Conservation (phyloP, 2,888 invertebrate species). For the Dioctria rufipes region DNA sequence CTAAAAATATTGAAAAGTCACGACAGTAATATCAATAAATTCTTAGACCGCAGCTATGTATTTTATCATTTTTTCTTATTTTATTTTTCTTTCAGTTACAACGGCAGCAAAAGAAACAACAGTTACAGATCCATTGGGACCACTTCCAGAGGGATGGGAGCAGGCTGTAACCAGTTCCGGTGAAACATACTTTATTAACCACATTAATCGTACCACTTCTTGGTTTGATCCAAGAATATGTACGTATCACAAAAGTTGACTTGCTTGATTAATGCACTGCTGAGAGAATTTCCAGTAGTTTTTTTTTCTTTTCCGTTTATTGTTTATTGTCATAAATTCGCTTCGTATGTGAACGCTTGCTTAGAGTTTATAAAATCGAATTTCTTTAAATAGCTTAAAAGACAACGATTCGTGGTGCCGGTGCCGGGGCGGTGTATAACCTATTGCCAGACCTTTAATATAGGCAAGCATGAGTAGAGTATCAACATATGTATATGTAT, state of each 20-base stretch:
- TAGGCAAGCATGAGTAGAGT: constrained; percentile 33
- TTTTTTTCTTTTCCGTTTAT: constrained; percentile 28
- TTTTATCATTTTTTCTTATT: constrained; percentile 5
- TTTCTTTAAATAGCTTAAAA: constrained; percentile 44
- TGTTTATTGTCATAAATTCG: constrained; percentile 50
- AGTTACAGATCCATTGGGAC: constrained; percentile 75
- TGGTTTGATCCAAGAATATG: constrained; percentile 99
- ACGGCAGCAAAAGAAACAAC: constrained; percentile 58
- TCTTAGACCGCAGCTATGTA: not conserved
- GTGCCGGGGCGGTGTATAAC: constrained; percentile 3
- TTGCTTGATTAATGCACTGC: constrained; percentile 56
- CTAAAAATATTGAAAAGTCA: not conserved
- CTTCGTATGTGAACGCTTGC: constrained; percentile 49
- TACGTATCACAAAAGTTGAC: constrained; percentile 75
- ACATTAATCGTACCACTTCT: constrained; percentile 93
- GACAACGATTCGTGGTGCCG: not conserved
- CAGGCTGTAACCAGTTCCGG: constrained; percentile 93
- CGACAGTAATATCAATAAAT: constrained; percentile 9
- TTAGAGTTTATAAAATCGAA: constrained; percentile 40
- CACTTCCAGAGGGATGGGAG: constrained; percentile 93
- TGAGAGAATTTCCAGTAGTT: constrained; percentile 29
- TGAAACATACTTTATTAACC: constrained; percentile 86
- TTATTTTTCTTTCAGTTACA: constrained; percentile 53
- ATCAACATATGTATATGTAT: no score
- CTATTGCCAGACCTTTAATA: not conserved